Base-by-base conservation (phyloP, 1,140 invertebrate species). In the Solenopsis invicta region DNA sequence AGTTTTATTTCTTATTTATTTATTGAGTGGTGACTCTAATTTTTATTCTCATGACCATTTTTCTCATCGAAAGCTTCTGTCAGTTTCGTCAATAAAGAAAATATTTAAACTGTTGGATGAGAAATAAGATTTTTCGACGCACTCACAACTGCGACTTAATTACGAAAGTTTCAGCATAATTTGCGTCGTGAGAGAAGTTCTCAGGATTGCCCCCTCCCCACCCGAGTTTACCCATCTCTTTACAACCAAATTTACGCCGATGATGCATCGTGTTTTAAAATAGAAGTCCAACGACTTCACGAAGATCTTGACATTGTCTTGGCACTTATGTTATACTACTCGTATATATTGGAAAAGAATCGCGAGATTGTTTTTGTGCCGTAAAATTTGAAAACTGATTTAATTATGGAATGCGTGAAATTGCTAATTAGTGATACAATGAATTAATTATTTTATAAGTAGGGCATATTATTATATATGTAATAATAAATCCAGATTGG, bases 221-320 rank as follows among this genome's bases (percentile, higher is more conserved):
- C 24, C 13, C 3, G 34, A 45, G 56, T 82, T 86, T 54, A 21
- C 24, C 59, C 62, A 24, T 71, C 66, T 59, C 59, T 76, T 77
- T 48, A 69, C 54, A 37, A 69, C 71, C 54, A 78, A 74, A 66
- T 82, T 87, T 48, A 72, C 71, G 37, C 41, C 24, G 67, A 77
- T 87, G 85, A 89, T 88, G n/a, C 86, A 76, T 41, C 78, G 66
- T 10, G 8, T 34, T 80, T 85, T 72, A 78, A 90, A 90, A 90
- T 90, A 90, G 89, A 90, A 81, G 86, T 88, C 80, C 88, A 88
- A 90, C 24, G 89, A 90, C 89, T 72, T 41, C 62, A 50, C 62
- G 9, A 62, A 88, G 88, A 81, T 89, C 89, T 90, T 90, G 89
- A 88, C 86, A 90, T 88, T 90, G 88, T 90, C 76, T 78, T 77